Evolutionary conservation across 2,797 vertebrate genomes (phyloP).

Genomic region (Delichon dasypus): DNA sequence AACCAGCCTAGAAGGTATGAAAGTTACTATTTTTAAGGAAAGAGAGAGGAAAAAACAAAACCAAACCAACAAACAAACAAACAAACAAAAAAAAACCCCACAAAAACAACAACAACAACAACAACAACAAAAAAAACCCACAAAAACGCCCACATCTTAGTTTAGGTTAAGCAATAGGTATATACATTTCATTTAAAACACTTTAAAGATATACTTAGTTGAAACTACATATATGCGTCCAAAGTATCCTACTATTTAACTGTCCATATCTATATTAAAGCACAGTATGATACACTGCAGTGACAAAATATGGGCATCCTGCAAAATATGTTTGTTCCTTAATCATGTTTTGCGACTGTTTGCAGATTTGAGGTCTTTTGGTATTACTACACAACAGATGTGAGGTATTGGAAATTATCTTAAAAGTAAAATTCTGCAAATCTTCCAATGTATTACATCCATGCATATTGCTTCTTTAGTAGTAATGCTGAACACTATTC

Average conservation of each 20-base stretch:
- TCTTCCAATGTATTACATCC: not conserved
- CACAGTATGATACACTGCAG: not conserved
- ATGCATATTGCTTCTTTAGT: not conserved
- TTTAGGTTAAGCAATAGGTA: not conserved
- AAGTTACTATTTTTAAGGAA: not conserved
- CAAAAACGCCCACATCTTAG: not conserved
- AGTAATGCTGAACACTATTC: not conserved
- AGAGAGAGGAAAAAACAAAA: accelerated
- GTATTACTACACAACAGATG: not conserved
- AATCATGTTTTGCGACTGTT: not conserved
- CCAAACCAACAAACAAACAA: too few species aligned
- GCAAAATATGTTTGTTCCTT: not conserved
- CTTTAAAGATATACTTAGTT: not conserved
- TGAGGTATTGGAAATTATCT: not conserved
- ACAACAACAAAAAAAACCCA: too few species aligned
- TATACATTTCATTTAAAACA: not conserved
- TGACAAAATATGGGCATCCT: not conserved
- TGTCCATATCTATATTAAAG: not conserved
- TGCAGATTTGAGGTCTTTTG: not conserved
- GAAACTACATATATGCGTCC: not conserved
- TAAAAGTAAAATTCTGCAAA: not conserved
- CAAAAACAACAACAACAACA: too few species aligned
- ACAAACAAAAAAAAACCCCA: not conserved
- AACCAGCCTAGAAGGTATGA: not conserved
- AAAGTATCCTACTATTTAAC: not conserved